phyloP scores from a whole-genome alignment of 2,888 invertebrate species.

The Allophyes oxyacanthae region DNA sequence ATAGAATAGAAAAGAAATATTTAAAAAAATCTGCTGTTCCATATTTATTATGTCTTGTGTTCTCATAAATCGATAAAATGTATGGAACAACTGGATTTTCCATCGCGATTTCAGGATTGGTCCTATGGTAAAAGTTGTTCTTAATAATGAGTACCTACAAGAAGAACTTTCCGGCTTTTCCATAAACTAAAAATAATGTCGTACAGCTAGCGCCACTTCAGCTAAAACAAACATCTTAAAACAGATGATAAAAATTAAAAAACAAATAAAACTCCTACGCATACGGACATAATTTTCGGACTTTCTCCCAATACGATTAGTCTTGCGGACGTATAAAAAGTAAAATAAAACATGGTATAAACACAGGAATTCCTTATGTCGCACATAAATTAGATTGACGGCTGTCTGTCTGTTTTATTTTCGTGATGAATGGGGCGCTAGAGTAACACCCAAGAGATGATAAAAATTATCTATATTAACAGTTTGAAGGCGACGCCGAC shows the following conservation, averaged over 20 bases:
- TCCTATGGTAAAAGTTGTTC: no score
- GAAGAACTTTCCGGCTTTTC: no score
- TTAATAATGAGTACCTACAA: no score
- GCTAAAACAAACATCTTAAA: no score
- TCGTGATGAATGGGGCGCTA: constrained; percentile 41
- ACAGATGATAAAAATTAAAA: constrained; percentile 40
- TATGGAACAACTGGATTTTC: no score
- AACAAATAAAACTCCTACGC: constrained; percentile 58
- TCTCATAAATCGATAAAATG: no score
- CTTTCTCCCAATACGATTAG: constrained; percentile 51
- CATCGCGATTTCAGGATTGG: no score
- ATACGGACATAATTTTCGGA: constrained; percentile 49
- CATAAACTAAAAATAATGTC: no score
- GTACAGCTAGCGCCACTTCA: no score
- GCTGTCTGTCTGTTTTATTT: constrained; percentile 53
- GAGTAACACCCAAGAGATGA: constrained; percentile 5
- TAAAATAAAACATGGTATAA: constrained; percentile 60
- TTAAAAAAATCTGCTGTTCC: no score
- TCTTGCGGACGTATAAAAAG: constrained; percentile 47
- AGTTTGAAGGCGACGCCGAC: neutral
- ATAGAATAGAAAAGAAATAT: no score
- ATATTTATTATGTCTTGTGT: no score
- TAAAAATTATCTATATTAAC: neutral
- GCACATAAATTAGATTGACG: constrained; percentile 57
- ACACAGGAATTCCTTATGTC: constrained; percentile 53